Base-by-base conservation (phyloP, 2,888 invertebrate species). In the Branchipolynoe longqiensis region DNA sequence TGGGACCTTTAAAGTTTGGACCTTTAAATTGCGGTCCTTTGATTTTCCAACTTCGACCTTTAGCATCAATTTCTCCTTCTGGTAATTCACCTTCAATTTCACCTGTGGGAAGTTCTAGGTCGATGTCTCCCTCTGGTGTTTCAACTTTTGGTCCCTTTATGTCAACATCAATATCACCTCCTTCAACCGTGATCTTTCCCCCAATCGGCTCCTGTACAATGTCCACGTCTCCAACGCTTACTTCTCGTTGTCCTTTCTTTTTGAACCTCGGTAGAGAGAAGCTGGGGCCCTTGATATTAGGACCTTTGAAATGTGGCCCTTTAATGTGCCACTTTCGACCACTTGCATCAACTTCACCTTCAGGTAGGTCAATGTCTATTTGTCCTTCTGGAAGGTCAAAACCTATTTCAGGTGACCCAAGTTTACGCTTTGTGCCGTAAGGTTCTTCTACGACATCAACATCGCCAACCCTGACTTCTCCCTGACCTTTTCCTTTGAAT, bases 151-250 rank as follows among this genome's bases (percentile, higher is more conserved):
- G 78, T 33, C 54, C 54, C 28, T 78, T 78, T 6, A 78, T 18
- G 28, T 78, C 54, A 31, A 78, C 14, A 28, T 78, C 78, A 78
- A 54, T 8, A 28, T 78, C 54, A 12, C 48, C 48, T 25, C 78
- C 78, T 48, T 78, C 41, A 8, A 54, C 28, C 6, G n/a, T 22
- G 14, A 54, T 3, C 22, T 41, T 78, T n/a, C 78, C 78, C 12
- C 78, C 78, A 48, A 48, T 48, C 48, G 48, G 48, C 25, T 78
- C 78, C 48, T 78, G 48, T 31, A 78, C 48, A 78, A 78, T 28
- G 28, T 78, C 78, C 41, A 78, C 78, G 78, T 78, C 78, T 31
- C 78, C 78, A 48, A 78, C 78, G 48, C 78, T 78, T 41, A 78
- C 28, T 78, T 78, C 78, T 78, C 48, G 48, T 78, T 78, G 78